Evolutionary conservation across 2,888 invertebrate species (phyloP), one percentile per base, ranked within the genome.

Genomic region (Synergus japonicus): DNA sequence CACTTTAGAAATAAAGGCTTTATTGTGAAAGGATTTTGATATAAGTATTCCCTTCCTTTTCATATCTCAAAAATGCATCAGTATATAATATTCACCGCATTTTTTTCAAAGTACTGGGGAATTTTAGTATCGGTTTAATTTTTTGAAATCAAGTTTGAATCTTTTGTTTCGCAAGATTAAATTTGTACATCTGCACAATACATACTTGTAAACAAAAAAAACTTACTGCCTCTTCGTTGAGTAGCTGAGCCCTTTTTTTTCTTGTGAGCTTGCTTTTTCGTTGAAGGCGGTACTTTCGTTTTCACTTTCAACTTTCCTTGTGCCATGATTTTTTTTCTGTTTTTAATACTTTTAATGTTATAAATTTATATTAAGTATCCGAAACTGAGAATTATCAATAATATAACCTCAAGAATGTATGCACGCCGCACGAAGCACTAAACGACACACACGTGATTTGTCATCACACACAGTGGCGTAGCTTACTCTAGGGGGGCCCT

Each of bases 271-370:
- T 93, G 92, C 82, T 93, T 93, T 81, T 94, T 94, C 2, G 92
- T 88, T 15, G 93, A 93, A 18, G 93, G 85, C 4, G 95, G 95
- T 69, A 94, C 85, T 89, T 95, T 95, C 4, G 94, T 92, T 90
- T 95, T 95, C 0, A 95, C 94, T 93, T 95, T 95, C 83, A 95
- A 89, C 89, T 95, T 95, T 69, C 95, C 95, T 92, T 96, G 95
- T 44, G 95, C 94, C 95, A 96, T 96, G 73, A 37, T 54, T 73
- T 37, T 8, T 54, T 18, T 37, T 37, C 37, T 37, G 29, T 3
- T 37, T 37, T 37, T 7, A 37, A 44, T 44, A 3, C 18, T 18
- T 18, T 58, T 18, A 37, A 37, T 4, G 5, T 37, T 37, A 0
- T 37, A 5, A 5, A 37, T 37, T 58, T 58, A 58, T 58, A 58